Evolutionary conservation across 2,888 invertebrate genomes (phyloP), one percentile per base, ranked within the genome.

Genomic region (Lepeophtheirus nordmannii): DNA sequence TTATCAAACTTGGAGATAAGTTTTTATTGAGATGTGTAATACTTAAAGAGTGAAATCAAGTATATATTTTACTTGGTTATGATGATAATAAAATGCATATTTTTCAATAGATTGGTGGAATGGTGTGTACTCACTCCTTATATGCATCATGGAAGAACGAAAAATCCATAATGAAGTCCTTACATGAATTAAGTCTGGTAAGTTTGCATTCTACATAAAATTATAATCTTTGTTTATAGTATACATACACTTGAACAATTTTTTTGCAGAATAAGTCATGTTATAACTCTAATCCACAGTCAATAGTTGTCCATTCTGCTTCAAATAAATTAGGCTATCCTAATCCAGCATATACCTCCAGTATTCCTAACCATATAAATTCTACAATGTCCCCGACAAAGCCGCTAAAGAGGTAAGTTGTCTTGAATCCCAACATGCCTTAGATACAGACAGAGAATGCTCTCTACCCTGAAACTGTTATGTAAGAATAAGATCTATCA

Each of bases 61-160:
- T n/a, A n/a, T n/a, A n/a, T n/a, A n/a, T n/a, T n/a, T n/a, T n/a
- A 7, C 30, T 11, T 11, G 23, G 57, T 57, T 23, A 57, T 57
- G 57, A 22, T 10, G 56, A 10, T 22, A 20, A 20, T 23, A 57
- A 22, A 20, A 20, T 57, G 20, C 14, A 7, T 23, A 20, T 14
- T 40, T 40, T 12, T 40, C 39, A 22, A 10, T n/a, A 62, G 62
- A 41, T 62, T 20, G 23, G 38, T 38, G 65, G 65, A n/a, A 65
- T 58, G 30, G 39, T 65, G 10, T 30, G 39, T 38, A 37, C 38
- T 22, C 65, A 65, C 11, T 65, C 65, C 12, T 23, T 65, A 12
- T 65, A 56, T 12, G 38, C 58, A 38, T 30, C 14, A n/a, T 65
- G 65, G 65, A 58, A 23, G 20, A 58, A 65, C 58, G 39, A 65